Conservation (phyloP, 64 coral and sea anemone genomes). For the Porites lutea region DNA sequence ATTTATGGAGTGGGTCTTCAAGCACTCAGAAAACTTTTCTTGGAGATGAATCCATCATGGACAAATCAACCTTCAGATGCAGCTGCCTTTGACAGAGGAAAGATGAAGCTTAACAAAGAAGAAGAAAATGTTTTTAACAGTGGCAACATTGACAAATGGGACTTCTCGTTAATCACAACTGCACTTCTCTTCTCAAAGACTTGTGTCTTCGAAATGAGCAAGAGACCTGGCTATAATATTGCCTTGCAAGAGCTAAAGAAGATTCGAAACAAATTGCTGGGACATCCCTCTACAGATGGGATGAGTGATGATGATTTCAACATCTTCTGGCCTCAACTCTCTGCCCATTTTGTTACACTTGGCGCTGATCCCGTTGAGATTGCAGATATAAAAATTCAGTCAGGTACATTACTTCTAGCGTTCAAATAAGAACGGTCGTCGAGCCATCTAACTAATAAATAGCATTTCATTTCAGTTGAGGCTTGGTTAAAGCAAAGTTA, state of each 20-base stretch:
- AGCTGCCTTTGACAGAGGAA: background rate
- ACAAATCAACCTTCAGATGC: conserved; percentile 45
- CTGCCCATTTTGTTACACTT: background rate
- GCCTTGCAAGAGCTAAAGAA: conserved; percentile 31
- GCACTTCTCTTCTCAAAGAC: conserved; percentile 37
- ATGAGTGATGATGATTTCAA: conserved; percentile 60
- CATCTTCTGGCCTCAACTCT: conserved; percentile 23
- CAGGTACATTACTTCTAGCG: background rate
- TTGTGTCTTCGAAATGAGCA: conserved; percentile 17
- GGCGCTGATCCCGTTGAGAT: conserved; percentile 16
- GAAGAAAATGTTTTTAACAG: conserved; percentile 49
- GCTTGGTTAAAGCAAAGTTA: too few relatives aligned
- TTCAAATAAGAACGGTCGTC: too few relatives aligned
- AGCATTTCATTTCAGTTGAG: too few relatives aligned
- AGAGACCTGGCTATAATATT: conserved; percentile 1
- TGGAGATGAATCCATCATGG: conserved; percentile 63
- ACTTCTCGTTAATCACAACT: conserved; percentile 68
- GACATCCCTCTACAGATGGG: conserved; percentile 32
- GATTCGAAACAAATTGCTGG: conserved; percentile 31
- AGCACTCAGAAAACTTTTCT: conserved; percentile 46
- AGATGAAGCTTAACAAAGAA: conserved; percentile 26
- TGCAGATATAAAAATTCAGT: background rate
- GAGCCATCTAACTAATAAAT: too few relatives aligned
- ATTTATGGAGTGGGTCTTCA: conserved; percentile 46
- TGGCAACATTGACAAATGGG: conserved; percentile 72